A percentile compares a stretch with the other conserved stretches of the same genome.
These are phyloP conservation scores for Gryon sp. DNA, from an alignment of 1,140 invertebrate species.

Conservation along the genomic window DNA sequence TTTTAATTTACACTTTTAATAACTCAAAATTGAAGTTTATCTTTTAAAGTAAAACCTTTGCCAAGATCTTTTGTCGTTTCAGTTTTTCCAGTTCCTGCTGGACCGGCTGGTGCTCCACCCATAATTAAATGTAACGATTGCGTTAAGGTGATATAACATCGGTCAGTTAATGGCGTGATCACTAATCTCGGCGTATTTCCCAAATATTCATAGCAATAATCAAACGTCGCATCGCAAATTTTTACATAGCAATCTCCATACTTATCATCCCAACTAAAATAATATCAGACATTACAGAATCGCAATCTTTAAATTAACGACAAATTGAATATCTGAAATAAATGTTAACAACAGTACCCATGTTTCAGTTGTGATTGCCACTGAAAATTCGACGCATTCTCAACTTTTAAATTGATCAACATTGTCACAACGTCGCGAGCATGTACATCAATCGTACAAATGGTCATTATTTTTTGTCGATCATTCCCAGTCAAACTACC, in stretches of 20 bases:
- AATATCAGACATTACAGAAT: background rate
- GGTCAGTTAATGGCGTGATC: slow-evolving; percentile 91
- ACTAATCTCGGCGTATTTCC: slow-evolving; percentile 91
- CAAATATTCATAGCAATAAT: slow-evolving; percentile 89
- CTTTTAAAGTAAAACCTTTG: slow-evolving; percentile 82
- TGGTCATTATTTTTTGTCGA: slow-evolving; percentile 96
- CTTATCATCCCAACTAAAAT: slow-evolving; percentile 87
- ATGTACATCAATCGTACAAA: slow-evolving; percentile 96
- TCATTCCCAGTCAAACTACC: slow-evolving; percentile 90
- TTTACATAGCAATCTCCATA: slow-evolving; percentile 92
- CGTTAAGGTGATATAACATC: slow-evolving; percentile 95
- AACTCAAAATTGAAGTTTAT: background rate
- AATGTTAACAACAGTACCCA: slow-evolving; percentile 80
- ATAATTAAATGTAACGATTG: slow-evolving; percentile 93
- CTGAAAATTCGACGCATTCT: slow-evolving; percentile 89
- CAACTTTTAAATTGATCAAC: slow-evolving; percentile 90
- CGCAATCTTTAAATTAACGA: background rate
- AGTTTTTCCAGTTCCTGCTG: slow-evolving; percentile 93
- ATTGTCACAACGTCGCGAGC: slow-evolving; percentile 93
- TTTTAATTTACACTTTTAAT: background rate
- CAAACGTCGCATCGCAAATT: slow-evolving; percentile 94
- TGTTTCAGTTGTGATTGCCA: slow-evolving; percentile 96
- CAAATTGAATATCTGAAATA: too few relatives aligned
- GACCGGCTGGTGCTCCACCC: slow-evolving; percentile 95
- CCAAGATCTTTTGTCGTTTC: slow-evolving; percentile 97